These are phyloP conservation scores for Lithophane leautieri DNA, from an alignment of 2,888 invertebrate species.

Conservation along the genomic window DNA sequence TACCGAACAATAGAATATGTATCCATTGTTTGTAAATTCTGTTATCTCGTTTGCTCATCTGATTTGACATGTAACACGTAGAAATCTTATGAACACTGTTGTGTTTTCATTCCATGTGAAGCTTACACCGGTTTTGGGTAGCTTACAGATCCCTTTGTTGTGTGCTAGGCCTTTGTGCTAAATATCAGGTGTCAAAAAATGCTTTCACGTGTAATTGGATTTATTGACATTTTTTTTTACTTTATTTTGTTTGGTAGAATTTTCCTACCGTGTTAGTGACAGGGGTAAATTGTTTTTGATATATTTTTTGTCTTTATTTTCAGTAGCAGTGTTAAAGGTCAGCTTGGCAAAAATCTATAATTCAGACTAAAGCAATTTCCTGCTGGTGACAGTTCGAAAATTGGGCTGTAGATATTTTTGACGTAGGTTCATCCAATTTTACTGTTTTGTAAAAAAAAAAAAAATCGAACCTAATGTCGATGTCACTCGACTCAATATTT, in stretches of 20 bases:
- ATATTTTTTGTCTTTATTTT: constrained; percentile 9
- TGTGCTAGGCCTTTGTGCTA: constrained; percentile 29
- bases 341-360: neutral
- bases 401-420: neutral
- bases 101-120: constrained; percentile 20
- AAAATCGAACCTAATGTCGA: neutral
- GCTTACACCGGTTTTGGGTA: neutral
- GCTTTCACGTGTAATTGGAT: constrained; percentile 22
- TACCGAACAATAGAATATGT: constrained; percentile 30
- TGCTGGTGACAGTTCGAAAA: constrained; percentile 13
- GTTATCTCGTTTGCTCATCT: constrained; percentile 29
- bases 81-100: constrained; percentile 24
- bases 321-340: constrained; percentile 1
- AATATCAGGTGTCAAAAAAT: constrained; percentile 37
- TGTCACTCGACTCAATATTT: neutral
- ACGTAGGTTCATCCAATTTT: neutral
- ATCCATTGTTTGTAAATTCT: constrained; percentile 36
- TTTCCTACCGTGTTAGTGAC: constrained; percentile 14
- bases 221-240: constrained; percentile 9
- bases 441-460: too few species aligned
- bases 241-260: neutral
- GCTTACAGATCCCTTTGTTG: constrained; percentile 17
- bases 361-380: constrained; percentile 30
- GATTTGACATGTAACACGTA: constrained; percentile 35
- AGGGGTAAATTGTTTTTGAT: constrained; percentile 18